Evolutionary conservation across 35 echinoderm and acorn worm genomes (phyloP), one percentile per base, ranked within the genome.

Genomic region (Ophiothrix spiculata): DNA sequence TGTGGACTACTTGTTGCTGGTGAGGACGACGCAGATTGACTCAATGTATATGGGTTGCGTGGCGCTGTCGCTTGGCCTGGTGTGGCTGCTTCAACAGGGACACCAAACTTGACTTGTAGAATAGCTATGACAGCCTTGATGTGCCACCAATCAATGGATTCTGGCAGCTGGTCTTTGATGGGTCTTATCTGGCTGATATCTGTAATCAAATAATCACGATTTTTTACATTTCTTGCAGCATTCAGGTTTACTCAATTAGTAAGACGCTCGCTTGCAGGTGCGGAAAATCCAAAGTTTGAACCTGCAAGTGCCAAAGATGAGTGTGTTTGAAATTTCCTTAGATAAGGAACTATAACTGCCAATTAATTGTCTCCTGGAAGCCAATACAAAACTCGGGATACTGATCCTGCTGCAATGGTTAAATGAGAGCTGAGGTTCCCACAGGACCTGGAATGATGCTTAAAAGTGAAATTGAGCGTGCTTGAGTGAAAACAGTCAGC

Each of bases 131-230:
- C 91, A 12, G 91, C n/a, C 77, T 89, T 98, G 64, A 98, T 90
- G 0, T 98, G 91, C 54, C 88, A 56, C 32, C 77, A 98, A 29
- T 86, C 88, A 17, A 94, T 73, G 25, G 79, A 74, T 3, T 93
- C 84, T 4, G 95, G 95, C 28, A 98, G 77, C 75, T 84, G 29
- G 35, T 93, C 95, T 42, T 98, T 98, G 69, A 98, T 98, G 1
- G 95, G 87, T 17, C 37, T 77, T 15, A n/a, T n/a, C n/a, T n/a
- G n/a, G n/a, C n/a, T n/a, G 35, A 13, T 8, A 21, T 28, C 0
- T 23, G 14, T 36, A 39, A n/a, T 0, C 25, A 39, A 40, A 23
- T 36, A 80, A 37, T 39, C 36, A 29, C 32, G 38, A 17, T 19
- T 17, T 23, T 39, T 36, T 28, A 17, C 42, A 29, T 23, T 3